Base-by-base conservation (phyloP, 1,140 invertebrate genomes). In the Carcinoscorpius rotundicauda region DNA sequence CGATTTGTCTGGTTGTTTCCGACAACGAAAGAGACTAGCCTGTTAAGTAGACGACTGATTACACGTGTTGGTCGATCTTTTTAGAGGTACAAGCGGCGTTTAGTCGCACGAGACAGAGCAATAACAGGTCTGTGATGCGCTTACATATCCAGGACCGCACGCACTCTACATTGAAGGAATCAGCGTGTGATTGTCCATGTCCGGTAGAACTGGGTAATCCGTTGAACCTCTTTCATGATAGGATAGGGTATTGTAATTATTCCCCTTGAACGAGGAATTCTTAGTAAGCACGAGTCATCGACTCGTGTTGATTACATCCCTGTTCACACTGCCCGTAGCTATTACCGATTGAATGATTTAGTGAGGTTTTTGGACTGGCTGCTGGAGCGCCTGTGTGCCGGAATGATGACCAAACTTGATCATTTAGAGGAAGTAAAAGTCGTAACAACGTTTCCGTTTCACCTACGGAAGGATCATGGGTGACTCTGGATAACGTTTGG, bases 1-100 rank as follows among this genome's bases (percentile, higher is more conserved):
- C 80, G 84, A 88, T 87, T 87, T 88, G 85, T 88, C 85, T 87
- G 86, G 82, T 89, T 89, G 85, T 87, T 88, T 89, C 82, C 86
- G 84, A 85, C 88, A 87, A 89, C 86, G 85, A 87, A 86, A 84
- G 85, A 87, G 82, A 86, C 82, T 82, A 81, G 78, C 82, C 82
- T 86, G 79, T 80, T 85, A 85, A 86, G 81, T 85, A 85, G 82
- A 76, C 77, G 66, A 68, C 65, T 70, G 74, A 74, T 77, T 73
- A 72, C 68, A 70, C 66, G 63, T 71, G 72, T 69, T 71, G 75
- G 74, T 76, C 77, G 68, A 70, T 80, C 84, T 86, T 87, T 84
- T 86, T 86, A 86, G 82, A 79, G 79, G 78, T 77, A 80, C 73
- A 72, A 72, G 74, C 74, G 75, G 76, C 75, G 71, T 82, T 72